phyloP scores from a whole-genome alignment of 2,113 vertebrate species.

The Gallinago media region DNA sequence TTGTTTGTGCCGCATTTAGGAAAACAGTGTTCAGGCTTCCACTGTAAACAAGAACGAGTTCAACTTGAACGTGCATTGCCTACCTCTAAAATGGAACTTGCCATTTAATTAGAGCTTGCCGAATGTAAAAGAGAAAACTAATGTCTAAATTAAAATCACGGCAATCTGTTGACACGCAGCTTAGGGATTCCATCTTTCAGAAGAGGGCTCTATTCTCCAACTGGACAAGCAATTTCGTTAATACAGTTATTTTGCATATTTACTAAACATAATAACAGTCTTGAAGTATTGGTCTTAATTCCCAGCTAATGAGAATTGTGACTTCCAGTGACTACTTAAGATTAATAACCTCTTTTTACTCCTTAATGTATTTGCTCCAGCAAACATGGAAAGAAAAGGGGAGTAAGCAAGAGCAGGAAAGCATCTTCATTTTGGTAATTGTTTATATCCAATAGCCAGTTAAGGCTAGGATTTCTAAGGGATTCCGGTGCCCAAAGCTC shows the following conservation, averaged over 20 bases:
- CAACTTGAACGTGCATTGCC: background rate
- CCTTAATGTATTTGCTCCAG: background rate
- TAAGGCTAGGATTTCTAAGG: background rate
- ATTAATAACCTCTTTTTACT: background rate
- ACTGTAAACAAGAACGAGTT: constrained; percentile 51
- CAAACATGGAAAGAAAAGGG: background rate
- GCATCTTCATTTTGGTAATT: background rate
- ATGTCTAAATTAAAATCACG: background rate
- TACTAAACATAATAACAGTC: background rate
- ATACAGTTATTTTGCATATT: background rate
- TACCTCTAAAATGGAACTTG: background rate
- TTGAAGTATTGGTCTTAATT: background rate
- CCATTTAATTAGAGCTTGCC: background rate
- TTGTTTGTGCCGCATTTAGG: constrained; percentile 28
- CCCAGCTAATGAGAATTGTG: background rate
- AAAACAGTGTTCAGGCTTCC: constrained; percentile 11
- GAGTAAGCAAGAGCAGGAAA: background rate
- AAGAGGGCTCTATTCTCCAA: background rate
- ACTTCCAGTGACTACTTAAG: background rate
- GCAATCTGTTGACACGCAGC: background rate
- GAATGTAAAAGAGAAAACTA: background rate
- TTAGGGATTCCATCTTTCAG: background rate
- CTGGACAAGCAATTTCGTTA: background rate
- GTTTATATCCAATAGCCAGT: background rate
- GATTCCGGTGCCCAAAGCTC: background rate